Evolutionary conservation across 2,888 invertebrate genomes (phyloP), one percentile per base, ranked within the genome.

Genomic region (Griposia aprilina): DNA sequence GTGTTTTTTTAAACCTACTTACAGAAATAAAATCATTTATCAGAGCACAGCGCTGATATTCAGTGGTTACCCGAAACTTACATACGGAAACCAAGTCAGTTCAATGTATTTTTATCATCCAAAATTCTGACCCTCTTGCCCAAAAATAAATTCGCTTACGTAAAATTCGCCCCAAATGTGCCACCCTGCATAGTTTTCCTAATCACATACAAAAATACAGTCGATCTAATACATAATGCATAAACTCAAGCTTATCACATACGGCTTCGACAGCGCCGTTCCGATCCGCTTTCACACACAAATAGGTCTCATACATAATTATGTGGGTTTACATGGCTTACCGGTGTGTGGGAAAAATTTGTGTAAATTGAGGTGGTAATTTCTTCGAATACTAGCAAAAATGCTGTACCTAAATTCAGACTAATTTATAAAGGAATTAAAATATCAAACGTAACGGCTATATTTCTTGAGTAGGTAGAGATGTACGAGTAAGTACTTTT

Each of bases 151-250:
- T 66, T 66, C 45, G 20, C 52, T 36, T 45, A 59, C 67, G n/a
- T 78, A 60, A 69, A 78, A 62, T 65, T 68, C 15, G 4, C 30
- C 69, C n/a, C 50, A 36, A 69, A 55, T 48, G 20, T 50, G 20
- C 45, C 45, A 36, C 13, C 41, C 57, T 52, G 55, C 13, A 59
- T 30, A 73, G 60, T 65, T 71, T 55, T 36, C 68, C 36, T 74
- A 75, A 82, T 68, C 59, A 79, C 74, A 63, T 68, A 78, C 74
- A 82, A 82, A 81, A 87, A 87, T 84, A 83, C 78, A 72, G 62
- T 63, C 67, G 15, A 41, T 62, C 78, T 87, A 60, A 89, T 89
- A 82, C 81, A 89, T 89, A 86, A 89, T 87, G 84, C 84, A 89
- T 86, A 74, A 62, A 72, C 62, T 78, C 68, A 79, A 76, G 82